A percentile compares a stretch with the other conserved stretches of the same genome.
Evolutionary conservation across 2,888 invertebrate genomes (phyloP).

Genomic region (Diabrotica balteata): DNA sequence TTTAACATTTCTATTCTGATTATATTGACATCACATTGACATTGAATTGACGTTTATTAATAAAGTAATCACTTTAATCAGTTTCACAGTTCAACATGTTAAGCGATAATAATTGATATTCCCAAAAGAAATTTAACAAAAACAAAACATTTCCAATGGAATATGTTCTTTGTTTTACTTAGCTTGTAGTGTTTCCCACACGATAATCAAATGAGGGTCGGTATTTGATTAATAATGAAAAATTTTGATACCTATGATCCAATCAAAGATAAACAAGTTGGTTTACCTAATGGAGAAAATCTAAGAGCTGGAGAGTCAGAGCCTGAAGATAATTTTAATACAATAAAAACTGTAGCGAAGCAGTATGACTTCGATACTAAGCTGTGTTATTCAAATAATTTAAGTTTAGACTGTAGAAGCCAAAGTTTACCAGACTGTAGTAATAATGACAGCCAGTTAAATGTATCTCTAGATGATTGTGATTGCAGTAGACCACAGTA

Average conservation of each 20-base stretch:
- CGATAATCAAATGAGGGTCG: not conserved
- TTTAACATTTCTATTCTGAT: too few species aligned
- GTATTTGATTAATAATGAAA: constrained; percentile 37
- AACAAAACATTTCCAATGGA: constrained; percentile 6
- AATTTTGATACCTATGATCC: constrained; percentile 33
- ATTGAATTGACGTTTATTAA: too few species aligned
- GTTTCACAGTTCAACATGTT: too few species aligned
- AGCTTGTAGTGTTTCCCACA: not conserved
- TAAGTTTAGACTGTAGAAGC: constrained; percentile 51
- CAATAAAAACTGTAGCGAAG: not conserved
- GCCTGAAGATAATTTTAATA: not conserved
- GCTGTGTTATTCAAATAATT: constrained; percentile 10
- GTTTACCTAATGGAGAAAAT: constrained; percentile 24
- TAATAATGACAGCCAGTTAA: constrained; percentile 39
- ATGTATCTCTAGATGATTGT: constrained; percentile 28
- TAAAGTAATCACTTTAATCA: too few species aligned
- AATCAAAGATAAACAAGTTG: constrained; percentile 27
- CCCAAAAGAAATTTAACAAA: not conserved
- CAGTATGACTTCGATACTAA: constrained; percentile 9
- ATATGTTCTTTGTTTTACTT: not conserved
- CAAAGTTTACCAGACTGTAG: constrained; percentile 59
- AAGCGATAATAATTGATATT: too few species aligned
- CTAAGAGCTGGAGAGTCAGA: constrained; percentile 33
- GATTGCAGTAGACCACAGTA: constrained; percentile 15
- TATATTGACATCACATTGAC: too few species aligned